Evolutionary conservation across 2,797 vertebrate species (phyloP).

Genomic region (Aulostomus chinensis): DNA sequence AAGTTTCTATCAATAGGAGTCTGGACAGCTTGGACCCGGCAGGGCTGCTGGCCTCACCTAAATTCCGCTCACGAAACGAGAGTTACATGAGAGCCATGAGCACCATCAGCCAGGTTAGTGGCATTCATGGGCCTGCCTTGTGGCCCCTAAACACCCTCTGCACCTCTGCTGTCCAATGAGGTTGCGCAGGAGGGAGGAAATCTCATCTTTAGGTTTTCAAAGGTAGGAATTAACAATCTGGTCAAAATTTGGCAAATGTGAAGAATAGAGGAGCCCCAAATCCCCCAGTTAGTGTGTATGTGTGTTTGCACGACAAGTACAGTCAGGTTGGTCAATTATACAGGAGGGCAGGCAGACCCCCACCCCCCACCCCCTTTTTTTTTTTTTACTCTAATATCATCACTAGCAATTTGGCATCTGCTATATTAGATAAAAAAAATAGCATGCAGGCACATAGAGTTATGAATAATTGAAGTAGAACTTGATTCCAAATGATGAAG

Average conservation of each 20-base stretch:
- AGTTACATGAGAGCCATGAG: constrained; percentile 99
- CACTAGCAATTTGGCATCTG: too few relatives aligned
- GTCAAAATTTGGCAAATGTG: constrained; percentile 37
- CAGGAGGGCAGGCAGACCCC: constrained; percentile 23
- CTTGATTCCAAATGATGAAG: too few relatives aligned
- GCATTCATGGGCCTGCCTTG: constrained; percentile 31
- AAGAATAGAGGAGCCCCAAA: constrained; percentile 6
- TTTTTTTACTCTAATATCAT: constrained; percentile 15
- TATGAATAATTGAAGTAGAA: too few relatives aligned
- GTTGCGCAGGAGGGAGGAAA: constrained; percentile 59
- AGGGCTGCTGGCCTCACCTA: constrained; percentile 91
- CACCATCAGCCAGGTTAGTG: constrained; percentile 97
- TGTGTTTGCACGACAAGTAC: constrained; percentile 30
- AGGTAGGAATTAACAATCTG: constrained; percentile 37
- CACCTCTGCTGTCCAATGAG: constrained; percentile 28
- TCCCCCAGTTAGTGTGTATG: constrained; percentile 46
- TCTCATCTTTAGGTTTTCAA: constrained; percentile 8
- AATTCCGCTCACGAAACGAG: constrained; percentile 98
- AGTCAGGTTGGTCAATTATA: constrained; percentile 55
- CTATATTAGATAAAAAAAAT: too few relatives aligned
- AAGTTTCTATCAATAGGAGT: constrained; percentile 98
- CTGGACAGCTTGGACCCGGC: constrained; percentile 95
- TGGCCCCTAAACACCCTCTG: constrained; percentile 14
- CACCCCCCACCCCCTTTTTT: constrained; percentile 2
- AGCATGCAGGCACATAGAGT: too few relatives aligned